Conservation (phyloP, 2,888 invertebrate genomes). For the Mongoloraphidia duomilia region DNA sequence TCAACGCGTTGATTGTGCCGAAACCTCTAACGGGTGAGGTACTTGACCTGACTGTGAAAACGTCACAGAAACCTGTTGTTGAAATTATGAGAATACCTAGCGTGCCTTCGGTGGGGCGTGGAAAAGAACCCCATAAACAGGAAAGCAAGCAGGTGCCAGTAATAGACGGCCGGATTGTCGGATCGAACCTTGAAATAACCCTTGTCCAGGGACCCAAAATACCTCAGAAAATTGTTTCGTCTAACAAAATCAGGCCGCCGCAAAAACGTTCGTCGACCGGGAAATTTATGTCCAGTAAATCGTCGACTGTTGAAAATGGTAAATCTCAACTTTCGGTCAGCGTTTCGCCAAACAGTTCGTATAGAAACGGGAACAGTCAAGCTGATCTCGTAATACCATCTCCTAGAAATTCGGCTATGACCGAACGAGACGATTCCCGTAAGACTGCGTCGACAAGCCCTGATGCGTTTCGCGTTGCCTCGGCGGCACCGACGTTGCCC, state of each 20-base stretch:
- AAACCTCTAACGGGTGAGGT: constrained; percentile 36
- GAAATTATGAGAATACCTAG: constrained; percentile 46
- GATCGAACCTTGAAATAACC: constrained; percentile 58
- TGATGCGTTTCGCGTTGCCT: constrained; percentile 22
- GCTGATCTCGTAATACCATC: constrained; percentile 9
- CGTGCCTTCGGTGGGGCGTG: constrained; percentile 15
- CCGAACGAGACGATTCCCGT: too few relatives aligned
- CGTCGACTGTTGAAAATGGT: constrained; percentile 25
- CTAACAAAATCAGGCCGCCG: constrained; percentile 20
- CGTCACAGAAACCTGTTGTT: constrained; percentile 31
- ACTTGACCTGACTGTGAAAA: constrained; percentile 47
- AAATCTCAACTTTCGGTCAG: constrained; percentile 11
- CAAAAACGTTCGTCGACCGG: constrained; percentile 41
- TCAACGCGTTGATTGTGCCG: constrained; percentile 24
- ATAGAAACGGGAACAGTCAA: constrained; percentile 1
- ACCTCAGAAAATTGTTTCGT: constrained; percentile 10
- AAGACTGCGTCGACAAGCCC: constrained; percentile 13
- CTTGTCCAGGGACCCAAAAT: constrained; percentile 40
- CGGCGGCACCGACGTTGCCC: constrained; percentile 21
- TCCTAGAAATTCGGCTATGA: background rate
- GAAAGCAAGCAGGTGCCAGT: constrained; percentile 21
- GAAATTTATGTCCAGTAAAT: constrained; percentile 36
- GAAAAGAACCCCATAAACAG: constrained; percentile 17
- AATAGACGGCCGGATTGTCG: constrained; percentile 35
- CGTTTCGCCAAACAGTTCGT: background rate